These are phyloP conservation scores for Thecophora atra DNA, from an alignment of 2,888 invertebrate species.

Conservation along the genomic window DNA sequence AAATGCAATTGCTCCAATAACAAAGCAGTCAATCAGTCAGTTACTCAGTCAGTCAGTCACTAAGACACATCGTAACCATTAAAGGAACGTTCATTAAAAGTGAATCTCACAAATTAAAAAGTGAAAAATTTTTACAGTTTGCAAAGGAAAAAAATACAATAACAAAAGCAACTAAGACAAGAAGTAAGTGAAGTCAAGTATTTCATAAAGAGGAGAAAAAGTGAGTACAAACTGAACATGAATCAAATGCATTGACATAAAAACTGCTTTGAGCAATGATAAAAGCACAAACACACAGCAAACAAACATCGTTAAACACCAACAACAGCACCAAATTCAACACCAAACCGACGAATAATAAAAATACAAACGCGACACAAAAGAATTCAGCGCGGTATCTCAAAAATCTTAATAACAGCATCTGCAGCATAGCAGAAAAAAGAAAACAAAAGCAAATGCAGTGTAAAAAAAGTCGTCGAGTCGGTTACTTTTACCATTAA, in stretches of 20 bases:
- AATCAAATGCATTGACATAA: conserved; percentile 12
- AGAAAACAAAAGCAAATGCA: background rate
- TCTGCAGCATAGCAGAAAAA: conserved; percentile 15
- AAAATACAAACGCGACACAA: background rate
- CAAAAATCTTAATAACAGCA: conserved; percentile 26
- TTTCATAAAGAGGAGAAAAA: background rate
- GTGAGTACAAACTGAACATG: background rate
- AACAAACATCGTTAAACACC: conserved; percentile 2
- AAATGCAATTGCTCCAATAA: background rate
- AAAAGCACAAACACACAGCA: background rate
- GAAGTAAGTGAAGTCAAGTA: background rate
- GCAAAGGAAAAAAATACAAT: background rate
- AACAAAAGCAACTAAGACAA: background rate
- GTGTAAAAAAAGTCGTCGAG: conserved; percentile 4
- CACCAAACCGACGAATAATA: background rate
- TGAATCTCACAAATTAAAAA: conserved; percentile 22
- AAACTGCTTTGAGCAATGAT: background rate
- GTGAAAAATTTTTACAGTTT: conserved; percentile 3
- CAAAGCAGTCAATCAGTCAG: background rate
- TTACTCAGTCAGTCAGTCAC: background rate
- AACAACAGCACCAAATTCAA: conserved; percentile 6
- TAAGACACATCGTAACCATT: too few species aligned
- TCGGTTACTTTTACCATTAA: conserved; percentile 21
- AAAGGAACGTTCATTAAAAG: conserved; percentile 7
- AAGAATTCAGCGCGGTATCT: conserved; percentile 29